These are phyloP conservation scores for Zeus faber DNA, from an alignment of 2,113 vertebrate species.

Conservation along the genomic window DNA sequence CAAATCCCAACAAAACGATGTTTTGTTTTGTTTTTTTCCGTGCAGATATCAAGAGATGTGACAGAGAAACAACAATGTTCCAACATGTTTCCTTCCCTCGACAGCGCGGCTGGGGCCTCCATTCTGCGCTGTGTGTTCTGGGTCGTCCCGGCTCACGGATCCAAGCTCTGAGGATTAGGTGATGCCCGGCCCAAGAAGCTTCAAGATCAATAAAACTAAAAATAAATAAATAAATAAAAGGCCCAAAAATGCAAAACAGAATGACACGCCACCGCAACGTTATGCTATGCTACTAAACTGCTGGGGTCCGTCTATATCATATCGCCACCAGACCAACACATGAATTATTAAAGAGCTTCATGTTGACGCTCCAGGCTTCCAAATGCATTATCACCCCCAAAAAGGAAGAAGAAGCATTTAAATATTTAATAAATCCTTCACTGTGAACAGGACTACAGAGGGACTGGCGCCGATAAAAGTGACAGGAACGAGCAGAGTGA, in stretches of 20 bases:
- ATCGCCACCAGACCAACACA: constrained; percentile 45
- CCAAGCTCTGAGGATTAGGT: no score
- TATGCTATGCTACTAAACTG: constrained; percentile 12
- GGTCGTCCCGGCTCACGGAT: no score
- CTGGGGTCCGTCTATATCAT: constrained; percentile 38
- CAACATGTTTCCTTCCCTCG: no score
- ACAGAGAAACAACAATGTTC: no score
- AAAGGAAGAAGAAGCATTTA: constrained; percentile 44
- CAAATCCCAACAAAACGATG: no score
- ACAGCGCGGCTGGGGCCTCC: no score
- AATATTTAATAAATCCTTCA: constrained; percentile 63
- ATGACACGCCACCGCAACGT: constrained; percentile 23
- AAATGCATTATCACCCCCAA: constrained; percentile 42
- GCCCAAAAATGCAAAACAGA: neutral
- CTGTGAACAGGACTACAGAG: constrained; percentile 34
- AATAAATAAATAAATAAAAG: no score
- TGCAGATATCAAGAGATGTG: no score
- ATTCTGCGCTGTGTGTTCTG: no score
- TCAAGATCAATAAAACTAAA: no score
- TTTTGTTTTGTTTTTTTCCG: no score
- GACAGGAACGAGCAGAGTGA: constrained; percentile 41
- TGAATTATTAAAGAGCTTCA: constrained; percentile 67
- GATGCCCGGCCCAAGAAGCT: no score
- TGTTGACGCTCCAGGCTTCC: constrained; percentile 71
- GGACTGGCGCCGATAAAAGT: constrained; percentile 46